These are phyloP conservation scores for Falco punctatus DNA, from an alignment of 2,113 vertebrate species.

Conservation along the genomic window DNA sequence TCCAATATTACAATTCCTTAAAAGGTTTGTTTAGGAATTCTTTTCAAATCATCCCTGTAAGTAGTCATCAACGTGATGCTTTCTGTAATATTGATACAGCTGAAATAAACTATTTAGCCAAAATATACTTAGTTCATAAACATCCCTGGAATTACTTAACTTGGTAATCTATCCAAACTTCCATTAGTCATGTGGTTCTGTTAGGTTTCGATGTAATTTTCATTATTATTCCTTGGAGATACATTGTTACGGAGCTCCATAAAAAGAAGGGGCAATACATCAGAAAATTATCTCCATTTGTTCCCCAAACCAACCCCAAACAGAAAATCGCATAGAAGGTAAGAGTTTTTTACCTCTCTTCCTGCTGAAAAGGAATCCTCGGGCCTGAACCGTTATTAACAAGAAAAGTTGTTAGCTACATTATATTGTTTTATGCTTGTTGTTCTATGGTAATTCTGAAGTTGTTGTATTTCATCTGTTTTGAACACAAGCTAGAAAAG, in stretches of 20 bases:
- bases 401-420: background rate
- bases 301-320: background rate
- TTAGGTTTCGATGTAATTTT: slow-evolving; percentile 30
- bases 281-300: background rate
- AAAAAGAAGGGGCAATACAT: background rate
- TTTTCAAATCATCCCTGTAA: background rate
- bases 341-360: background rate
- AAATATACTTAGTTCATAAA: slow-evolving; percentile 4
- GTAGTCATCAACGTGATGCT: background rate
- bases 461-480: background rate
- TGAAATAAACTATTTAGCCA: slow-evolving; percentile 20
- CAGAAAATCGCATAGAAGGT: background rate
- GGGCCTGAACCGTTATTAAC: background rate
- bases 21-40: background rate
- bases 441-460: background rate
- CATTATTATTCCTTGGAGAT: slow-evolving; percentile 20
- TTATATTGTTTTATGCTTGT: background rate
- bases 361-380: background rate
- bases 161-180: background rate
- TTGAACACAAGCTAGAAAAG: background rate
- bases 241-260: background rate
- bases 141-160: background rate
- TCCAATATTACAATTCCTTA: background rate
- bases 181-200: slow-evolving; percentile 25
- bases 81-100: background rate